phyloP scores from a whole-genome alignment of 2,113 vertebrate species.

The Amazona vittata region DNA sequence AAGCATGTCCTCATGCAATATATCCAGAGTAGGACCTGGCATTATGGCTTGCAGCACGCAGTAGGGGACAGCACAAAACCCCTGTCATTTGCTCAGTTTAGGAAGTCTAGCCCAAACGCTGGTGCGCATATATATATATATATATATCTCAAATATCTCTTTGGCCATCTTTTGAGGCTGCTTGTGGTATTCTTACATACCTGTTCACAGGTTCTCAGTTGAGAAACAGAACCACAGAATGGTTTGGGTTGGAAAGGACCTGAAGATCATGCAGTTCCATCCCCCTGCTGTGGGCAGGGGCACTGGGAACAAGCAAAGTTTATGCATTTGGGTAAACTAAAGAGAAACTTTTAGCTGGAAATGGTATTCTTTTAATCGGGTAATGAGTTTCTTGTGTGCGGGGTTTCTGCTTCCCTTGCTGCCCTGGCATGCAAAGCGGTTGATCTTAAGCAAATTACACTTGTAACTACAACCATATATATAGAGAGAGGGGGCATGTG shows the following conservation, averaged over 20 bases:
- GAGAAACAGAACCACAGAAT: background rate
- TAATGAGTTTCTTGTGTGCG: background rate
- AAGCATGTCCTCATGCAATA: background rate
- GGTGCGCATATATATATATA: no score
- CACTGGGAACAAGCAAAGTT: background rate
- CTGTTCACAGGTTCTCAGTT: background rate
- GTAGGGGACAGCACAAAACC: background rate
- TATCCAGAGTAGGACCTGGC: background rate
- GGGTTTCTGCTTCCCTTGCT: background rate
- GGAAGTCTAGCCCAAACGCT: background rate
- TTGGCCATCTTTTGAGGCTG: background rate
- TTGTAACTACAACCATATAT: background rate
- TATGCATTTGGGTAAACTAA: background rate
- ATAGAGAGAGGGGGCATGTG: background rate
- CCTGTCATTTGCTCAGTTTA: background rate
- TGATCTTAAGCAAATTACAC: background rate
- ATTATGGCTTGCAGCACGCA: background rate
- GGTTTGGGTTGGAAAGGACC: background rate
- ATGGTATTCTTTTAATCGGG: background rate
- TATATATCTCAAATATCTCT: background rate
- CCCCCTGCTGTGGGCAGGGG: background rate
- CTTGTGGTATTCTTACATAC: background rate
- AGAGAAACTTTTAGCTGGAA: background rate
- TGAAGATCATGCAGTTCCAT: background rate
- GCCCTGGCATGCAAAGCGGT: background rate